These are phyloP conservation scores for Heliothis subflexa DNA, from an alignment of 1,140 invertebrate species.

Conservation along the genomic window DNA sequence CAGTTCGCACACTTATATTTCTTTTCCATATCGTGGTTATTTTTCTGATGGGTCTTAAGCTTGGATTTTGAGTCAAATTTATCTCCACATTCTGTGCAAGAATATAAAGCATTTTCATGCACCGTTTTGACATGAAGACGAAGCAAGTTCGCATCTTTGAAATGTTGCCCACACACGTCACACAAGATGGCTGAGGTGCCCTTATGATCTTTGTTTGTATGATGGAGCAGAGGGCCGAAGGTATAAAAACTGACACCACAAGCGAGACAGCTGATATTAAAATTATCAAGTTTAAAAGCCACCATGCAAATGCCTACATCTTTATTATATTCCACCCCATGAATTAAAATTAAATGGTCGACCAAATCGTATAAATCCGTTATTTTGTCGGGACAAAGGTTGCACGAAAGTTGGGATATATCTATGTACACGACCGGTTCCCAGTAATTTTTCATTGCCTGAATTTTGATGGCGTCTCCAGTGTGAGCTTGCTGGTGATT, in stretches of 20 bases:
- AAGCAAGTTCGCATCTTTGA: slow-evolving; percentile 70
- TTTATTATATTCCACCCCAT: slow-evolving; percentile 71
- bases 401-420: slow-evolving; percentile 72
- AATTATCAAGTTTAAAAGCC: slow-evolving; percentile 74
- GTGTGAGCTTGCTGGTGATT: slow-evolving; percentile 67
- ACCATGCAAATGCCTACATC: slow-evolving; percentile 76
- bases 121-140: slow-evolving; percentile 70
- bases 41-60: slow-evolving; percentile 76
- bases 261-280: slow-evolving; percentile 67
- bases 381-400: slow-evolving; percentile 66
- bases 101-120: slow-evolving; percentile 69
- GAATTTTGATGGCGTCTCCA: slow-evolving; percentile 68
- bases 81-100: slow-evolving; percentile 75
- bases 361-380: slow-evolving; percentile 73
- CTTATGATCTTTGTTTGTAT: slow-evolving; percentile 80
- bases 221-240: slow-evolving; percentile 75
- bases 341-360: slow-evolving; percentile 73
- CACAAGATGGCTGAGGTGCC: slow-evolving; percentile 74
- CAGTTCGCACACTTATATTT: slow-evolving; percentile 76
- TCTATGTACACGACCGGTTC: slow-evolving; percentile 77
- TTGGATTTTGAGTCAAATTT: slow-evolving; percentile 74
- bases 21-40: slow-evolving; percentile 73
- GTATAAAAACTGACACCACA: slow-evolving; percentile 74
- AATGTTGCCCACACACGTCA: slow-evolving; percentile 78
- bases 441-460: slow-evolving; percentile 79